These are phyloP conservation scores for Spodoptera picta DNA, from an alignment of 2,888 invertebrate genomes.

Conservation along the genomic window DNA sequence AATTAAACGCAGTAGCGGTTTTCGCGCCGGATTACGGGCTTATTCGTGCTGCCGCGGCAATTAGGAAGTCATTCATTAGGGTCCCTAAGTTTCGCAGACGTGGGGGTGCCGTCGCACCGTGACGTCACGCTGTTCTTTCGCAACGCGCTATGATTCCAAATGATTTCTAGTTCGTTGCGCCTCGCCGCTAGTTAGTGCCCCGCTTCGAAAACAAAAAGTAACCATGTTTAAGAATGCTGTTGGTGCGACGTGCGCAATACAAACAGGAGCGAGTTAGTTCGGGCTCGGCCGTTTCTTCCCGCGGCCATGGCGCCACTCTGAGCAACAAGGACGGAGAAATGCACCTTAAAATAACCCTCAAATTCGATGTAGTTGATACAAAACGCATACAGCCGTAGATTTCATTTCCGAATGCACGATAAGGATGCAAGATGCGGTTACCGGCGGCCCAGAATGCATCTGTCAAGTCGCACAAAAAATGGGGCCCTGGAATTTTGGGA, in stretches of 20 bases:
- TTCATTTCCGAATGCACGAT: constrained; percentile 80
- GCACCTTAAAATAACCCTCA: constrained; percentile 85
- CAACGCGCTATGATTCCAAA: constrained; percentile 68
- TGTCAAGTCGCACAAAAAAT: constrained; percentile 85
- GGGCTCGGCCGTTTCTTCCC: constrained; percentile 69
- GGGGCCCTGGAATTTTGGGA: constrained; percentile 86
- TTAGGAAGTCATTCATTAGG: constrained; percentile 89
- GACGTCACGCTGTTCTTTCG: constrained; percentile 79
- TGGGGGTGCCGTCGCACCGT: constrained; percentile 84
- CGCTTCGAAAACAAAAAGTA: constrained; percentile 75
- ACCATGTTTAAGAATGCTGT: constrained; percentile 80
- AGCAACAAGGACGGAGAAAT: constrained; percentile 82
- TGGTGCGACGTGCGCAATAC: constrained; percentile 70
- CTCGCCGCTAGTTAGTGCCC: constrained; percentile 58
- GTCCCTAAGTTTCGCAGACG: constrained; percentile 89
- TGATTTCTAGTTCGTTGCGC: constrained; percentile 68
- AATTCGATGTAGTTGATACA: constrained; percentile 79
- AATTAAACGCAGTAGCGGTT: constrained; percentile 78
- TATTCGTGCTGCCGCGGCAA: constrained; percentile 86
- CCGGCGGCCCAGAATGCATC: constrained; percentile 87
- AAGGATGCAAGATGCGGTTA: constrained; percentile 87
- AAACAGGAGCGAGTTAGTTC: constrained; percentile 80
- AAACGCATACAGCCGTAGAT: constrained; percentile 71
- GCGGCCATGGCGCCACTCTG: constrained; percentile 81
- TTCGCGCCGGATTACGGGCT: constrained; percentile 84